These are phyloP conservation scores for Atlantisia rogersi DNA, from an alignment of 2,113 vertebrate genomes.

Conservation along the genomic window DNA sequence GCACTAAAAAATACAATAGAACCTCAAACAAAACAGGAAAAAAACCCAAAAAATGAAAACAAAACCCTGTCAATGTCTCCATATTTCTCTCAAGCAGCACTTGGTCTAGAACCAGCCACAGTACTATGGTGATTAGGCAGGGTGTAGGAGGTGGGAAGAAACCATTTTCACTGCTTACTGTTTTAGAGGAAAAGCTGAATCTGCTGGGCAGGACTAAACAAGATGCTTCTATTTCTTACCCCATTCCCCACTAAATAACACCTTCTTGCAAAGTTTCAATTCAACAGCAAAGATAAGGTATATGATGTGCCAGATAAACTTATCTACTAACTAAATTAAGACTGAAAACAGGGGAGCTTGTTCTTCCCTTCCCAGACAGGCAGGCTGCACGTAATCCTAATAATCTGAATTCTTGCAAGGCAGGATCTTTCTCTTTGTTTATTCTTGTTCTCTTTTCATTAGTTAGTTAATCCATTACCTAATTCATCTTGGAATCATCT, in stretches of 20 bases:
- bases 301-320: not conserved
- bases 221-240: not conserved
- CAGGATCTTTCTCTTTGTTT: constrained; percentile 16
- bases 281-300: not conserved
- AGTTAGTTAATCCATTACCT: constrained; percentile 33
- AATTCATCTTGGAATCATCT: constrained; percentile 47
- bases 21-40: not conserved
- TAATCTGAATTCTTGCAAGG: constrained; percentile 13
- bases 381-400: not conserved
- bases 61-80: not conserved
- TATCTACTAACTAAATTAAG: constrained; percentile 36
- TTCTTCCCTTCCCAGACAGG: constrained; percentile 6
- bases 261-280: not conserved
- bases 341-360: not conserved
- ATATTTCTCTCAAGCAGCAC: not conserved
- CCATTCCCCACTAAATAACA: not conserved
- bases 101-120: not conserved
- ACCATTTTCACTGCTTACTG: not conserved
- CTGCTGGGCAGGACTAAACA: not conserved
- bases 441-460: constrained; percentile 7
- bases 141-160: constrained; percentile 15
- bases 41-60: not conserved
- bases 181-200: not conserved
- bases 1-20: not conserved
- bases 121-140: not conserved